A percentile compares a stretch with the other conserved stretches of the same genome.
phyloP scores from a whole-genome alignment of 2,113 vertebrate species.

The Actenoides lindsayi region DNA sequence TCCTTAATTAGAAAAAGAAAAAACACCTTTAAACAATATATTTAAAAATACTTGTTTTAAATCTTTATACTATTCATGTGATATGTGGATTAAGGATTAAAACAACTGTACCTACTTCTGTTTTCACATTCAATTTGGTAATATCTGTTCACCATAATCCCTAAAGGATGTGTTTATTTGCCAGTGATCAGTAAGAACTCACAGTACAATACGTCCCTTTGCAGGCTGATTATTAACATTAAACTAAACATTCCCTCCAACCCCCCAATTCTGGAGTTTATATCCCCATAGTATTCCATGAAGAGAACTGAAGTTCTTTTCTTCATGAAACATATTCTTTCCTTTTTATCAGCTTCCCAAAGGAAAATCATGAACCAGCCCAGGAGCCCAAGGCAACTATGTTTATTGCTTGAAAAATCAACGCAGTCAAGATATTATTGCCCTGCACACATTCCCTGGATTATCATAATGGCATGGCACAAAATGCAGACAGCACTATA shows the following conservation, averaged over 20 bases:
- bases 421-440: not conserved
- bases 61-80: not conserved
- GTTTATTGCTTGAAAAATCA: not conserved
- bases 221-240: not conserved
- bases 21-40: not conserved
- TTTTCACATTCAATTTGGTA: not conserved
- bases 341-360: not conserved
- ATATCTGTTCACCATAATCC: not conserved
- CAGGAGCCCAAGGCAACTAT: not conserved
- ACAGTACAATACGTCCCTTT: not conserved
- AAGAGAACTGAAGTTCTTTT: not conserved
- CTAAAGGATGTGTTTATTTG: not conserved
- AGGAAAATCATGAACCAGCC: not conserved
- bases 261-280: not conserved
- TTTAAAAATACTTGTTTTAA: not conserved
- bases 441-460: not conserved
- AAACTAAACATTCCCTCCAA: too few relatives aligned
- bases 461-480: not conserved
- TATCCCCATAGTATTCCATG: not conserved
- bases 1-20: conserved; percentile 59
- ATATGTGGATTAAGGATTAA: not conserved
- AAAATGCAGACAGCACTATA: not conserved
- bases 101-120: not conserved
- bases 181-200: not conserved
- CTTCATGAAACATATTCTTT: not conserved